Evolutionary conservation across 2,797 vertebrate genomes (phyloP).

Genomic region (Cygnus olor): DNA sequence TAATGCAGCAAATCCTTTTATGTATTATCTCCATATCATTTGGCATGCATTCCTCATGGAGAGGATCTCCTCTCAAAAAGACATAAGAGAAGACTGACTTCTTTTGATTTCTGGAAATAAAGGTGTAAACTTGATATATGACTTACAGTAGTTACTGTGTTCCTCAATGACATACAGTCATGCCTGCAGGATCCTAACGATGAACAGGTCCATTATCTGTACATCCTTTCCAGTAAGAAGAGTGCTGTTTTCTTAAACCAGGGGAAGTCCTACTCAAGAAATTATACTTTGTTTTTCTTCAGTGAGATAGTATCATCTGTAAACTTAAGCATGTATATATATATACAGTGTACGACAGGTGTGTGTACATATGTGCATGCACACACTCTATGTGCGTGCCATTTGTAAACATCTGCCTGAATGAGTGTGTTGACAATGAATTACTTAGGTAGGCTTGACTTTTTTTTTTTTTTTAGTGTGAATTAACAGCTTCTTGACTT

Average conservation of each 20-base stretch:
- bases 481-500: constrained; percentile 71
- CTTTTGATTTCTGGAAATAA: constrained; percentile 16
- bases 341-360: background rate
- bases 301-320: background rate
- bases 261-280: background rate
- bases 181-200: background rate
- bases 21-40: background rate
- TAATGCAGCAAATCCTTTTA: constrained; percentile 15
- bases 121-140: background rate
- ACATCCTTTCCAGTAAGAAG: background rate
- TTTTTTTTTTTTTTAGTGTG: constrained; percentile 15
- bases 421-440: constrained; percentile 44
- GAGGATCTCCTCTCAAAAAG: background rate
- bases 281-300: background rate
- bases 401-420: constrained; percentile 37
- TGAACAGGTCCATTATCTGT: background rate
- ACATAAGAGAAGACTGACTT: constrained; percentile 20
- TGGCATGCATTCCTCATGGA: background rate
- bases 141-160: background rate
- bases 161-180: background rate
- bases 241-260: background rate
- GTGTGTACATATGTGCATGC: background rate
- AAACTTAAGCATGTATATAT: background rate
- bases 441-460: constrained; percentile 21
- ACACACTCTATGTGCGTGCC: background rate